phyloP scores from a whole-genome alignment of 2,888 invertebrate genomes.

The Heliothis peltigera region DNA sequence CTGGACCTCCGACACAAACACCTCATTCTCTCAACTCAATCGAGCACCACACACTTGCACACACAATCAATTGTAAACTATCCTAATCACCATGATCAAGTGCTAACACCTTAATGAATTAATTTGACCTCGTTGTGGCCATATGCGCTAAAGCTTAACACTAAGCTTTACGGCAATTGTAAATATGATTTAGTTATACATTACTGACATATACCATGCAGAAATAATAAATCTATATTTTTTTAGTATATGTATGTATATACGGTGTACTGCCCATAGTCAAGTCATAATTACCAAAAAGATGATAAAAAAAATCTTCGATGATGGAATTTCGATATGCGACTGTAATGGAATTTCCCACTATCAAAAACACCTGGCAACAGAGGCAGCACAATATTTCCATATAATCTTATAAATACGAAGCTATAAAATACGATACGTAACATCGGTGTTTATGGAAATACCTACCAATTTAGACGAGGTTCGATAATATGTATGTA shows the following conservation, averaged over 20 bases:
- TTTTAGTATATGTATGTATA: no score
- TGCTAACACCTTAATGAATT: conserved; percentile 70
- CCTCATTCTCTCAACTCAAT: conserved; percentile 74
- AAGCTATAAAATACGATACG: conserved; percentile 72
- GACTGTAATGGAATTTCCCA: conserved; percentile 76
- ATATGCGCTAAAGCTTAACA: conserved; percentile 8
- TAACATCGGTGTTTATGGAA: conserved; percentile 63
- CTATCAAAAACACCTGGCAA: conserved; percentile 73
- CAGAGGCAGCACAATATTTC: conserved; percentile 71
- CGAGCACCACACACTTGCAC: conserved; percentile 71
- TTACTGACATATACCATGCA: conserved; percentile 21
- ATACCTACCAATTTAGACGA: conserved; percentile 58
- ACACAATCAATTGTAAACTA: conserved; percentile 73
- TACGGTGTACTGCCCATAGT: conserved; percentile 14
- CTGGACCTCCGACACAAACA: conserved; percentile 78
- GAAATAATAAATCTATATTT: conserved; percentile 1
- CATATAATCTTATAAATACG: conserved; percentile 71
- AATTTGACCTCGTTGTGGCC: conserved; percentile 27
- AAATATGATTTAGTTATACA: conserved; percentile 27
- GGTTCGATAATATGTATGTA: conserved; percentile 53
- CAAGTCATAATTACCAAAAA: conserved; percentile 38
- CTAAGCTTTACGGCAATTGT: conserved; percentile 6
- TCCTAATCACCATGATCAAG: conserved; percentile 60
- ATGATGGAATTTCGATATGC: conserved; percentile 57
- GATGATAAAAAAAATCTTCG: conserved; percentile 42